Evolutionary conservation across 1,140 invertebrate genomes (phyloP), one percentile per base, ranked within the genome.

Genomic region (Harpegnathos saltator): DNA sequence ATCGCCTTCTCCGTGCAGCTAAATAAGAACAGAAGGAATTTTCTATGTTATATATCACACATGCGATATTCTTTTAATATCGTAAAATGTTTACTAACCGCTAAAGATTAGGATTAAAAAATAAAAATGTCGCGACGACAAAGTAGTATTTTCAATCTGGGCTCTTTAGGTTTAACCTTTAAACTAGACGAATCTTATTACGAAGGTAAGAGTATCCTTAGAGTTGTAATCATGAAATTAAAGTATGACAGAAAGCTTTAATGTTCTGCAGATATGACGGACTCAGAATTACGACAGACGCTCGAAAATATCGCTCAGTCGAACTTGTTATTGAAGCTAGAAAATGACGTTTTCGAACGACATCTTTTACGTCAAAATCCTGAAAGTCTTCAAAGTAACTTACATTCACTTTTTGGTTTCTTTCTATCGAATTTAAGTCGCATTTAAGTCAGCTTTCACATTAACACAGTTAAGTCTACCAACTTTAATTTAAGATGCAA

Each of bases 291-390:
- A 58, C 71, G 33, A 29, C 22, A 89, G 4, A 52, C 38, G 58
- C 71, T 92, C 14, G 87, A 89, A n/a, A 44, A 85, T 12, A 22
- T 85, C 0, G 69, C 86, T 22, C 59, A 71, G 48, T 84, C 54
- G 0, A 93, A 90, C 78, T 68, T 83, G 75, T 83, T 88, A 56
- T 26, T 93, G 17, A 77, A 26, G 3, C 48, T 92, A 29, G 93
- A 93, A 71, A 93, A 93, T 63, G 91, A 93, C 11, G 38, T 93
- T 61, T 92, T 92, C 72, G 91, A 93, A 69, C 77, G 83, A 22
- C 92, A 89, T 44, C 68, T 93, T 5, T 48, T 3, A 12, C 88
- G 89, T 54, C 56, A 88, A 19, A 84, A 91, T 86, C 90, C 92
- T 22, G 84, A 90, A 22, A 71, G 73, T 52, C 15, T 92, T 19